A percentile compares a stretch with the other conserved stretches of the same genome.
These are phyloP conservation scores for Phrixothrix hirtus DNA, from an alignment of 2,888 invertebrate species.

Conservation along the genomic window DNA sequence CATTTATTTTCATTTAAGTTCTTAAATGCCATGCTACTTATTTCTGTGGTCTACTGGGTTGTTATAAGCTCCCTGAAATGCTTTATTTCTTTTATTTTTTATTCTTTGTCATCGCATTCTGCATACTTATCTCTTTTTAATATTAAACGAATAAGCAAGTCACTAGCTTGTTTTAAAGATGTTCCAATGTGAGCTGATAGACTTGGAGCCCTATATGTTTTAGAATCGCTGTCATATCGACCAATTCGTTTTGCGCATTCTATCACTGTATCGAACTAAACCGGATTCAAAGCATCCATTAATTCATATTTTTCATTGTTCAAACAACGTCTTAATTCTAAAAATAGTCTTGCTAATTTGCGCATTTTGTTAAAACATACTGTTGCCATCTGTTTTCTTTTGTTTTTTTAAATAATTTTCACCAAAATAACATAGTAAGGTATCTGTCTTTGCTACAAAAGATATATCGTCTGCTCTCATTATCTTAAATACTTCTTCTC, in stretches of 20 bases:
- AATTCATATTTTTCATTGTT: neutral
- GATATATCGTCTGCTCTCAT: too few species aligned
- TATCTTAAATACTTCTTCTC: too few species aligned
- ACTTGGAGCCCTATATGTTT: conserved; percentile 14
- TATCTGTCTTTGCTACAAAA: too few species aligned
- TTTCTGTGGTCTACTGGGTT: too few species aligned
- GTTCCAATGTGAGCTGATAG: conserved; percentile 15
- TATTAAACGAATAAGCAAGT: conserved; percentile 9
- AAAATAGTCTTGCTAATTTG: conserved; percentile 20
- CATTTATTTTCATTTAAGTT: conserved; percentile 18
- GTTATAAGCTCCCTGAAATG: too few species aligned
- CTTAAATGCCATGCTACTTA: too few species aligned
- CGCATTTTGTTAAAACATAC: conserved; percentile 21
- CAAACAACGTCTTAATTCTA: conserved; percentile 16
- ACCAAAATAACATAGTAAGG: too few species aligned
- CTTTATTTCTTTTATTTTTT: too few species aligned
- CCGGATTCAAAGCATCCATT: conserved; percentile 4
- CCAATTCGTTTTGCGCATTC: conserved; percentile 12
- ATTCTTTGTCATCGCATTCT: conserved; percentile 13
- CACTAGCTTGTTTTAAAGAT: conserved; percentile 14
- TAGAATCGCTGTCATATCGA: conserved; percentile 15
- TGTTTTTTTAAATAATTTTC: too few species aligned
- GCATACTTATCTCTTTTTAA: conserved; percentile 13
- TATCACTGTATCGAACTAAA: conserved; percentile 8
- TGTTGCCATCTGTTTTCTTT: too few species aligned